phyloP scores from a whole-genome alignment of 2,113 vertebrate species.

The Clarias batrachus region DNA sequence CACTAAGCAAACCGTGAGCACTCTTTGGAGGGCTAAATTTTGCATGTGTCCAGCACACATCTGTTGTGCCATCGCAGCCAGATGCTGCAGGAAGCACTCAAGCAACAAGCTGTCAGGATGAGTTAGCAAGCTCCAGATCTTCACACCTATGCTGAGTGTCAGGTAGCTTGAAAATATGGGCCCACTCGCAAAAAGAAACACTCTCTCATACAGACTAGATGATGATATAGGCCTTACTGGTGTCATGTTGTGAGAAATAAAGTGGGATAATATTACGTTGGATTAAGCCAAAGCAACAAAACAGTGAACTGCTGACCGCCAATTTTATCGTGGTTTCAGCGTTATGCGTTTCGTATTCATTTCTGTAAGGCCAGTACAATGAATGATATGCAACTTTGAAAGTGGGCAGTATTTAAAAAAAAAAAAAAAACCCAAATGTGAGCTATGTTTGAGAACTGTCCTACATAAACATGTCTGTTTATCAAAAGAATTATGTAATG shows the following conservation, averaged over 20 bases:
- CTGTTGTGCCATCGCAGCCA: slow-evolving; percentile 51
- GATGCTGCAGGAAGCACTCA: slow-evolving; percentile 60
- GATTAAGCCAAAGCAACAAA: not conserved
- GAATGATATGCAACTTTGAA: not conserved
- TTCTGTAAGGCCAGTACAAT: not conserved
- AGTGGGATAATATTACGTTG: not conserved
- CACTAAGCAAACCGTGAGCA: not conserved
- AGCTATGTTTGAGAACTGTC: slow-evolving; percentile 40
- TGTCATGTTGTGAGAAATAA: not conserved
- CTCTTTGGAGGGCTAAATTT: slow-evolving; percentile 28
- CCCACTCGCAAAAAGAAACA: not conserved
- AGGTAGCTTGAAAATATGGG: slow-evolving; percentile 4
- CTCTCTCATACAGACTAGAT: slow-evolving; percentile 26
- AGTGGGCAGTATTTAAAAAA: not conserved
- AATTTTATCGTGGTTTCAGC: not conserved
- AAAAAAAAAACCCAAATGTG: not conserved
- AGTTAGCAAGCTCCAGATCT: slow-evolving; percentile 28
- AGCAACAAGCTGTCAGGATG: slow-evolving; percentile 56
- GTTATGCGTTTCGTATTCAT: not conserved
- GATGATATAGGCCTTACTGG: not conserved
- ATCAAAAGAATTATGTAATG: slow-evolving; percentile 41
- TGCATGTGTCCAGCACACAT: slow-evolving; percentile 47
- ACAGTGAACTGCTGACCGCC: not conserved
- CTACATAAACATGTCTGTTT: slow-evolving; percentile 38
- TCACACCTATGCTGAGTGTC: not conserved